Conservation (phyloP, 2,797 vertebrate species). For the Poeciliopsis paucimaculata region DNA sequence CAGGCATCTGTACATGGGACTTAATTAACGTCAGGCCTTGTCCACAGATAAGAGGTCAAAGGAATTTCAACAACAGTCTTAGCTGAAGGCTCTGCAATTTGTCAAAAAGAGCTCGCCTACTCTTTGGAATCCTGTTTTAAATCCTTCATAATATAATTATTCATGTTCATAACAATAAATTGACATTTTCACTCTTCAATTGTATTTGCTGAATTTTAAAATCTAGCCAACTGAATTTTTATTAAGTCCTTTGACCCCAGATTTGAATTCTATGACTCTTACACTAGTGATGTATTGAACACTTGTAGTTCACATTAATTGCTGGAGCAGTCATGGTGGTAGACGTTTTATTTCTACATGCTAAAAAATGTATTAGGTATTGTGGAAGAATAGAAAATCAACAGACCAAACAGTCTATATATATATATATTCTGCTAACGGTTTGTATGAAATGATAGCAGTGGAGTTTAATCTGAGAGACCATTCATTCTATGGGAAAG, state of each 20-base stretch:
- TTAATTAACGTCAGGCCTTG: slow-evolving; percentile 72
- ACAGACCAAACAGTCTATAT: background rate
- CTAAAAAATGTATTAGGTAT: background rate
- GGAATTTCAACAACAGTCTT: slow-evolving; percentile 63
- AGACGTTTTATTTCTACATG: background rate
- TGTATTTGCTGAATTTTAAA: background rate
- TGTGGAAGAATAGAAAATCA: background rate
- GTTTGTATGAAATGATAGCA: background rate
- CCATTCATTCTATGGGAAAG: background rate
- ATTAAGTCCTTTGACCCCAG: background rate
- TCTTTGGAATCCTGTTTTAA: slow-evolving; percentile 46
- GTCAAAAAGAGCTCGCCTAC: slow-evolving; percentile 38
- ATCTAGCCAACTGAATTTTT: background rate
- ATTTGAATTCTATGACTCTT: background rate
- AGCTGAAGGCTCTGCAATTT: slow-evolving; percentile 53
- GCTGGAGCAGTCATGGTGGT: background rate
- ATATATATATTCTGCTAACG: background rate
- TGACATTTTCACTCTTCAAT: background rate
- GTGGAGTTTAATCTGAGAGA: background rate
- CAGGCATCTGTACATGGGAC: slow-evolving; percentile 59
- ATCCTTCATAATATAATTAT: background rate
- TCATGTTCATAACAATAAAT: background rate
- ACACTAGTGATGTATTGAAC: background rate
- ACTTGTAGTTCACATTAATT: background rate
- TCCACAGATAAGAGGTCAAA: slow-evolving; percentile 70